Conservation (phyloP, 1,140 invertebrate genomes). For the Drosophila lacteicornis region DNA sequence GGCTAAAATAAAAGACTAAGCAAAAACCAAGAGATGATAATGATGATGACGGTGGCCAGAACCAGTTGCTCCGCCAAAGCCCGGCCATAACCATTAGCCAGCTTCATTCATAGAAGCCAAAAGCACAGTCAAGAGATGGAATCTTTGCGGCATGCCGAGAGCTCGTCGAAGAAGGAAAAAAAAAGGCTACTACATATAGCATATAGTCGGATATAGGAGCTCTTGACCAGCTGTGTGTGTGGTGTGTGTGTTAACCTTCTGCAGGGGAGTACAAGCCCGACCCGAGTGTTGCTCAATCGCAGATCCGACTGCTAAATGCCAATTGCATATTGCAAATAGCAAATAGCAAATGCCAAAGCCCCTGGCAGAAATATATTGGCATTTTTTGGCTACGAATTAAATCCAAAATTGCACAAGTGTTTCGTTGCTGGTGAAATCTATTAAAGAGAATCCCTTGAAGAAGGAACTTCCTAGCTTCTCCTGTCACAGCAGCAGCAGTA, state of each 20-base stretch:
- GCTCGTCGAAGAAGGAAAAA: constrained; percentile 18
- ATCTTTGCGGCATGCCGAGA: constrained; percentile 31
- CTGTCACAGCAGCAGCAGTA: not conserved
- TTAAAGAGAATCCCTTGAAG: not conserved
- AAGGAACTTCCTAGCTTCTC: not conserved
- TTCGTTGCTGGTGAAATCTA: not conserved
- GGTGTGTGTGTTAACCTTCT: constrained; percentile 11
- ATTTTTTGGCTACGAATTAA: not conserved
- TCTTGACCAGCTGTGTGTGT: constrained; percentile 32
- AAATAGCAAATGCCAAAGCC: constrained; percentile 42
- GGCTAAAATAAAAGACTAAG: constrained; percentile 12
- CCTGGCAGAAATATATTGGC: not conserved
- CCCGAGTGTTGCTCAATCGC: constrained; percentile 36
- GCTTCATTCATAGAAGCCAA: constrained; percentile 44
- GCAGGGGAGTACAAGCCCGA: not conserved
- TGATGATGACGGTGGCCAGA: constrained; percentile 28
- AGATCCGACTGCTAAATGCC: constrained; percentile 32
- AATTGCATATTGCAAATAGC: constrained; percentile 42
- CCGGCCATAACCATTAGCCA: constrained; percentile 46
- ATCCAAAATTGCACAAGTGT: not conserved
- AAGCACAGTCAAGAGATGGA: constrained; percentile 16
- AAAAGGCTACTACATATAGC: not conserved
- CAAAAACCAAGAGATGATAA: constrained; percentile 29
- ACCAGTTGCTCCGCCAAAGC: constrained; percentile 40
- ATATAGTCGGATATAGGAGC: not conserved